Base-by-base conservation (phyloP, 2,797 vertebrate genomes). In the Aplochiton taeniatus region DNA sequence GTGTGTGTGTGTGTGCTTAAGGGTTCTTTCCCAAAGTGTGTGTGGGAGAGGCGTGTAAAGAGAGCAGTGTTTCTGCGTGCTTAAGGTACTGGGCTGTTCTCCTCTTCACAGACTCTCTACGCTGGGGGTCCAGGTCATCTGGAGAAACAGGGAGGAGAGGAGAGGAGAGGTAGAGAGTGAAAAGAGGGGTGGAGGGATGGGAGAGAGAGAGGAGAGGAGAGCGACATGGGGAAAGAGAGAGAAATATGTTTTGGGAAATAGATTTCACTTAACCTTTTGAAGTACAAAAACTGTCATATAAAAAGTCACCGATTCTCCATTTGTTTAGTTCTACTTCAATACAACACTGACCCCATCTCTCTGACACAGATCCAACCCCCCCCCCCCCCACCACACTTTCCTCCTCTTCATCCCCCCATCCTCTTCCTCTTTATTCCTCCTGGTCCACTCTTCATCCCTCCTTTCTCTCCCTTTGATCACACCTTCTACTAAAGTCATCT, bases 41-140 rank as follows among this genome's bases (percentile, higher is more conserved):
- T 16, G 18, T 11, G 50, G 4, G 47, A 4, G 17, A 11, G n/a
- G 31, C 41, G n/a, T 56, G 53, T 7, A n/a, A n/a, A n/a, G n/a
- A n/a, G n/a, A n/a, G n/a, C n/a, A n/a, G n/a, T n/a, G n/a, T 89
- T 80, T 97, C 95, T 0, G 93, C 91, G 8, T 94, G 92, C 68
- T 92, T 88, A 48, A 97, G 86, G 62, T 95, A 96, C 80, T 94
- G 90, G 0, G 93, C 93, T 0, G 93, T 95, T 77, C 89, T 90
- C 77, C 89, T 94, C 83, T 93, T 94, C 72, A 95, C 94, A 0
- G 91, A 90, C 58, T 95, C 94, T 66, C 83, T 87, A 42, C 93
- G 92, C 11, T 83, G 80, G 0, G 88, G 81, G 61, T 91, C 91
- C 0, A 87, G 89, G 60, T 97, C 95, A 62, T 89, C 95, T 97